Conservation (phyloP, 2,113 vertebrate genomes). For the Hiodon alosoides region DNA sequence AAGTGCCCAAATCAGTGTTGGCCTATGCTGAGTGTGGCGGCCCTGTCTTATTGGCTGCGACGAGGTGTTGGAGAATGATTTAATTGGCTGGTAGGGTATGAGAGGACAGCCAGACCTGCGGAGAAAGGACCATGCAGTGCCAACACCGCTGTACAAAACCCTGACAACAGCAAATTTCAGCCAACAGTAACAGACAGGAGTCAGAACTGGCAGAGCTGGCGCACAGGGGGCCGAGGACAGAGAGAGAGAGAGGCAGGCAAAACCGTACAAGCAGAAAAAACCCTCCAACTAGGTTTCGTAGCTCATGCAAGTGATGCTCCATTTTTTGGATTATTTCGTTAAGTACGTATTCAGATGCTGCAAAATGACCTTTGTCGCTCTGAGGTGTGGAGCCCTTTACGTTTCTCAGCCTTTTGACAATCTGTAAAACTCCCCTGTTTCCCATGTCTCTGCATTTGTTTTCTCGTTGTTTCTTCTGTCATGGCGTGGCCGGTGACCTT, state of each 20-base stretch:
- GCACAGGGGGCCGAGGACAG: not conserved
- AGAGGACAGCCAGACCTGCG: not conserved
- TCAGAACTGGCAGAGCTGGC: not conserved
- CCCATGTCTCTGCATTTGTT: too few species aligned
- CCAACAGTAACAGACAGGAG: constrained; percentile 9
- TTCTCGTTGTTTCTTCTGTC: too few species aligned
- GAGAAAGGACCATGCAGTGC: not conserved
- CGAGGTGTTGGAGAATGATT: not conserved
- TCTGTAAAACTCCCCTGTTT: too few species aligned
- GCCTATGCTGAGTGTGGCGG: too few species aligned
- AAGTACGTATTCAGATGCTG: too few species aligned
- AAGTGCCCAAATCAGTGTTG: too few species aligned
- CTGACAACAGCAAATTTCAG: not conserved
- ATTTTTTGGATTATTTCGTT: too few species aligned
- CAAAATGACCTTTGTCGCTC: too few species aligned
- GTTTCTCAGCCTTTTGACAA: too few species aligned
- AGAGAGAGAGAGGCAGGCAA: not conserved
- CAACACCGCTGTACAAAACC: not conserved
- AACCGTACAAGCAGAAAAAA: not conserved
- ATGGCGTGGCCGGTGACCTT: too few species aligned
- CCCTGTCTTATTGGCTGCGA: not conserved
- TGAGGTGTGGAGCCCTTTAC: too few species aligned
- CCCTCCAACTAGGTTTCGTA: not conserved
- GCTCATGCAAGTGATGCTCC: too few species aligned
- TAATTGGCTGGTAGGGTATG: not conserved